These are phyloP conservation scores for Pangasius larnaudii DNA, from an alignment of 2,797 vertebrate genomes.

Conservation along the genomic window DNA sequence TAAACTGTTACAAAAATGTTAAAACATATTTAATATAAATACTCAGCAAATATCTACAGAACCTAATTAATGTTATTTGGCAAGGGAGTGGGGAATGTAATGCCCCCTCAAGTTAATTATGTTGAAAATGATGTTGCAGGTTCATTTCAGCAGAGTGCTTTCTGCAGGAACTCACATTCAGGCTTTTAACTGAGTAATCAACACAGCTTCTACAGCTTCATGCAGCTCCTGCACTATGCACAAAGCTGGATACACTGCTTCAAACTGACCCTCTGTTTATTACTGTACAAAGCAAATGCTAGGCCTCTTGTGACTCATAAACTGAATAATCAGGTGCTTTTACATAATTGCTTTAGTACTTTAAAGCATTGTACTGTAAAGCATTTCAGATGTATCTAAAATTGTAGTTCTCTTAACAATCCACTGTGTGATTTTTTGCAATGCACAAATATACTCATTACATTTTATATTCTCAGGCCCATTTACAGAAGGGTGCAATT, in stretches of 20 bases:
- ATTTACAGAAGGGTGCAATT: neutral
- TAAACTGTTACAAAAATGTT: neutral
- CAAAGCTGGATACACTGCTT: conserved; percentile 14
- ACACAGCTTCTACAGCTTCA: conserved; percentile 41
- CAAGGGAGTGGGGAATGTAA: conserved; percentile 68
- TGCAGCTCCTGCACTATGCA: conserved; percentile 33
- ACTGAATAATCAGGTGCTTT: neutral
- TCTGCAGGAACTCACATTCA: conserved; percentile 37
- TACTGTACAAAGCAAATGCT: conserved; percentile 28
- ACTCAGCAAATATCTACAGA: conserved; percentile 69
- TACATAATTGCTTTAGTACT: neutral
- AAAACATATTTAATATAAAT: conserved; percentile 70
- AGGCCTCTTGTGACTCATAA: conserved; percentile 26
- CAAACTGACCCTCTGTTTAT: conserved; percentile 18
- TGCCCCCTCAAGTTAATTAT: conserved; percentile 65
- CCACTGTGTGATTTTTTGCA: conserved; percentile 15
- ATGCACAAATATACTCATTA: conserved; percentile 45
- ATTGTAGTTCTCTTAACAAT: neutral
- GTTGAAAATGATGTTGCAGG: conserved; percentile 37
- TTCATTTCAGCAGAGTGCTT: conserved; percentile 58
- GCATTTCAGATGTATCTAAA: neutral
- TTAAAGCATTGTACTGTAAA: neutral
- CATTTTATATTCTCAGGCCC: conserved; percentile 2
- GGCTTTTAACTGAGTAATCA: conserved; percentile 52
- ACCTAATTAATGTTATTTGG: conserved; percentile 75